Conservation (phyloP, 1,140 invertebrate species). For the Heliconius eleuchia region DNA sequence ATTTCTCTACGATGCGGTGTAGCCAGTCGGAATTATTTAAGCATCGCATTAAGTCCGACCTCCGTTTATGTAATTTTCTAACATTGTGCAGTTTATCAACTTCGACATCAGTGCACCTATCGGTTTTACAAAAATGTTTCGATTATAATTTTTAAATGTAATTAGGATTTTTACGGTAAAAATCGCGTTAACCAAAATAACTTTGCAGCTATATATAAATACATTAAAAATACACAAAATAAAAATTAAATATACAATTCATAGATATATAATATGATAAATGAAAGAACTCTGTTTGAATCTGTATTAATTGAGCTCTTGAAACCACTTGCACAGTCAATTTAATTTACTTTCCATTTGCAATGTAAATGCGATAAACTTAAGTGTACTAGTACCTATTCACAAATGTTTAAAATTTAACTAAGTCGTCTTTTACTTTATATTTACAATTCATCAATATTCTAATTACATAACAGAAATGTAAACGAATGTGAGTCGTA, state of each 20-base stretch:
- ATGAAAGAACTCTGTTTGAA: not conserved
- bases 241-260: not conserved
- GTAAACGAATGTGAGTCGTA: too few relatives aligned
- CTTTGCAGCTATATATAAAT: not conserved
- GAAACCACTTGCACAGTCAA: slow-evolving; percentile 15
- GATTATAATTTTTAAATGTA: not conserved
- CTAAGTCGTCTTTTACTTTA: not conserved
- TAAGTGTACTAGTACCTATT: not conserved
- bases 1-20: not conserved
- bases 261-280: not conserved
- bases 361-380: slow-evolving; percentile 8
- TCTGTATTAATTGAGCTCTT: slow-evolving; percentile 19
- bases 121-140: not conserved
- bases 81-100: not conserved
- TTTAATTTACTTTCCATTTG: slow-evolving; percentile 15
- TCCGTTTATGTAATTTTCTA: not conserved
- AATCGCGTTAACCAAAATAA: not conserved
- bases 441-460: not conserved
- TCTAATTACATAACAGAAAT: not conserved
- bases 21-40: not conserved
- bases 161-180: not conserved
- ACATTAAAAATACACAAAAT: not conserved
- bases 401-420: slow-evolving; percentile 4
- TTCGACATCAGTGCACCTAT: too few relatives aligned
- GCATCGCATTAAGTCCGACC: not conserved